These are phyloP conservation scores for Myiozetetes cayanensis DNA, from an alignment of 2,113 vertebrate genomes.

Conservation along the genomic window DNA sequence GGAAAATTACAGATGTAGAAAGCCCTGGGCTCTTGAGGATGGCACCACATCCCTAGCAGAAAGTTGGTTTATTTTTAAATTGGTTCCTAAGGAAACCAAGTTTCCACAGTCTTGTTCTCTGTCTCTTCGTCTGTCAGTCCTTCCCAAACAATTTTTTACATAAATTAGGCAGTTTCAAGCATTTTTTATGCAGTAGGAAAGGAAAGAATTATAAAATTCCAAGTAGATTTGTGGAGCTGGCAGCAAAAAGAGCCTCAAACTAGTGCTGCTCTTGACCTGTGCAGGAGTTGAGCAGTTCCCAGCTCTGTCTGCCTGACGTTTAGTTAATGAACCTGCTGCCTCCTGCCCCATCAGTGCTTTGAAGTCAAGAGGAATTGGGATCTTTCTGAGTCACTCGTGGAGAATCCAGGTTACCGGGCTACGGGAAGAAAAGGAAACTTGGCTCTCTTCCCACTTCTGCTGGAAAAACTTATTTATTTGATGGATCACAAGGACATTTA, in stretches of 20 bases:
- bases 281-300: background rate
- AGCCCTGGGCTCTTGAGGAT: background rate
- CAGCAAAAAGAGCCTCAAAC: background rate
- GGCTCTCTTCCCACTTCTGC: background rate
- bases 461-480: background rate
- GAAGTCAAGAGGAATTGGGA: background rate
- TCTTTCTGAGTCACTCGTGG: background rate
- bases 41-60: background rate
- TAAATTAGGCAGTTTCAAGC: background rate
- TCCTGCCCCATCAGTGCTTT: background rate
- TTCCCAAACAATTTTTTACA: background rate
- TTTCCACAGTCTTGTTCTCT: background rate
- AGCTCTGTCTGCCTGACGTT: background rate
- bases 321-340: background rate
- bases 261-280: background rate
- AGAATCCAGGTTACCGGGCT: background rate
- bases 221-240: background rate
- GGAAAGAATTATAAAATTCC: background rate
- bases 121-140: background rate
- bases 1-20: background rate
- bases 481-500: background rate
- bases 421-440: background rate
- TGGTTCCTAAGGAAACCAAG: slow-evolving; percentile 41
- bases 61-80: slow-evolving; percentile 26
- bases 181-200: background rate